A percentile compares a stretch with the other conserved stretches of the same genome.
phyloP scores from a whole-genome alignment of 2,797 vertebrate species.

The Clamator glandarius region DNA sequence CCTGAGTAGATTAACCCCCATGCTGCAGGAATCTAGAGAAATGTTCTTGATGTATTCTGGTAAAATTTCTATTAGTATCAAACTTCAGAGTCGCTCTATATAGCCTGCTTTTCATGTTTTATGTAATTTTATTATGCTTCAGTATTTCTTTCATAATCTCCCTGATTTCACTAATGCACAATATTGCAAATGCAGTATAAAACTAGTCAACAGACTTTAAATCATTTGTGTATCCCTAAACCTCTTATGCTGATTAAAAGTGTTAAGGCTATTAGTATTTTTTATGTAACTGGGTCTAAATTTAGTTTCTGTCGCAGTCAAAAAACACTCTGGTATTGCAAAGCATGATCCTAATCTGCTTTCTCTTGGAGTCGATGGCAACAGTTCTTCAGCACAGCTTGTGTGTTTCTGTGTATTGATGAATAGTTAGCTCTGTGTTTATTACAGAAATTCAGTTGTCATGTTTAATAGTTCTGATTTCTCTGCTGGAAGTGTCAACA shows the following conservation, averaged over 20 bases:
- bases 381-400: not conserved
- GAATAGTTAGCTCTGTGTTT: not conserved
- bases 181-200: slow-evolving; percentile 72
- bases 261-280: slow-evolving; percentile 74
- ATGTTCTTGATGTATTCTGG: not conserved
- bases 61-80: not conserved
- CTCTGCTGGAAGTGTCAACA: not conserved
- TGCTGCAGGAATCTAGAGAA: not conserved
- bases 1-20: not conserved
- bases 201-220: slow-evolving; percentile 67
- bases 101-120: slow-evolving; percentile 46
- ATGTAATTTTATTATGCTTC: slow-evolving; percentile 61
- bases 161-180: slow-evolving; percentile 72
- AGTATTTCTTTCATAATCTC: slow-evolving; percentile 61
- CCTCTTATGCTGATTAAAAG: slow-evolving; percentile 75
- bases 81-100: not conserved
- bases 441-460: not conserved
- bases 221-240: slow-evolving; percentile 72
- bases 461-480: not conserved
- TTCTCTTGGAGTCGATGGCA: not conserved
- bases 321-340: slow-evolving; percentile 39
- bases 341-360: slow-evolving; percentile 27
- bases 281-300: slow-evolving; percentile 76
- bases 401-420: not conserved
- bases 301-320: slow-evolving; percentile 64